These are phyloP conservation scores for Condylura cristata DNA, from an alignment of 2,113 vertebrate species.

Conservation along the genomic window DNA sequence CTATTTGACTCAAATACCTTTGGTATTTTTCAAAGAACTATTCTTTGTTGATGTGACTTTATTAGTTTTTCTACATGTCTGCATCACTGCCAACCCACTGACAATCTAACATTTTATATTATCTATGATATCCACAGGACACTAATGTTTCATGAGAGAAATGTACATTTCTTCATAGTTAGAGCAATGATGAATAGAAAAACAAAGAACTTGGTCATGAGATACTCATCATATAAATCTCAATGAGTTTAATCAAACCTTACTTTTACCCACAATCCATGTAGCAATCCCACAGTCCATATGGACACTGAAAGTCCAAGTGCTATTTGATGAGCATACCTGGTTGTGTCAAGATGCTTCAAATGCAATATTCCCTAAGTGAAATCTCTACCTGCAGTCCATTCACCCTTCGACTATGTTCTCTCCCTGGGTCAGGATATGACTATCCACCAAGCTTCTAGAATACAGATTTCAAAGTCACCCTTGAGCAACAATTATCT, in stretches of 20 bases:
- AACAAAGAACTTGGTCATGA: neutral
- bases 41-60: neutral
- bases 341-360: neutral
- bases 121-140: neutral
- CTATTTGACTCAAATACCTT: neutral
- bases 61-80: neutral
- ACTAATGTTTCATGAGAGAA: neutral
- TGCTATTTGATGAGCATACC: accelerated
- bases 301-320: neutral
- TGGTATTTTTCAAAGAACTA: neutral
- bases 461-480: neutral
- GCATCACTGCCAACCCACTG: neutral
- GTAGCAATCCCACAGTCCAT: neutral
- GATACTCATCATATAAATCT: neutral
- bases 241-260: neutral
- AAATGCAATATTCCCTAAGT: neutral
- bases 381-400: neutral
- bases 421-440: neutral
- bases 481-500: neutral
- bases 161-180: neutral
- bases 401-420: neutral
- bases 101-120: neutral
- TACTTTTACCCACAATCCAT: neutral
- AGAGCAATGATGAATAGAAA: neutral
- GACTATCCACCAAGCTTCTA: neutral